Conservation (phyloP, 2,113 vertebrate species). For the Siniperca chuatsi region DNA sequence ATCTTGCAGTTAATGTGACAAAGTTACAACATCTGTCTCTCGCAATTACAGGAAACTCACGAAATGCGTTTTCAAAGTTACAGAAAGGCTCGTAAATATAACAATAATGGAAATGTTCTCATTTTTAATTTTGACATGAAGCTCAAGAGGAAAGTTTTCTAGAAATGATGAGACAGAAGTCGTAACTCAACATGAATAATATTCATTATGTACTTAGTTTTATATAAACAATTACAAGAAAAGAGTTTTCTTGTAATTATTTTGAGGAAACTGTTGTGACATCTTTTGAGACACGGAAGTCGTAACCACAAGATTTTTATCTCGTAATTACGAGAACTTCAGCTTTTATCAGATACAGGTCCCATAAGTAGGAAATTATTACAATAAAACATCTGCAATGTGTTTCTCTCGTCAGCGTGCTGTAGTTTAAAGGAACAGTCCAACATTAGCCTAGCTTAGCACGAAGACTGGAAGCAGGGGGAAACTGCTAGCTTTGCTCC, state of each 20-base stretch:
- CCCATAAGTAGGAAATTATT: too few species aligned
- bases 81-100: background rate
- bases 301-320: background rate
- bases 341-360: background rate
- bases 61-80: background rate
- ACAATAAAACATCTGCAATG: conserved; percentile 7
- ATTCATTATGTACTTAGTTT: background rate
- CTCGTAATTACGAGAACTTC: background rate
- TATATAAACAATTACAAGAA: background rate
- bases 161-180: too few species aligned
- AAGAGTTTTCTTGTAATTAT: background rate
- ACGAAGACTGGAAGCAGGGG: background rate
- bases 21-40: background rate
- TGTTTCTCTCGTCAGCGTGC: background rate
- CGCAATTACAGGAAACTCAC: background rate
- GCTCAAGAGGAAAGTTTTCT: too few species aligned
- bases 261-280: background rate
- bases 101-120: too few species aligned
- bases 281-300: too few species aligned
- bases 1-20: background rate
- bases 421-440: conserved; percentile 6
- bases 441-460: conserved; percentile 39
- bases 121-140: too few species aligned
- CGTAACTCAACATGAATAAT: too few species aligned
- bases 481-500: conserved; percentile 1